A percentile compares a stretch with the other conserved stretches of the same genome.
phyloP scores from a whole-genome alignment of 2,113 vertebrate species.

The Dryoscopus gambensis region DNA sequence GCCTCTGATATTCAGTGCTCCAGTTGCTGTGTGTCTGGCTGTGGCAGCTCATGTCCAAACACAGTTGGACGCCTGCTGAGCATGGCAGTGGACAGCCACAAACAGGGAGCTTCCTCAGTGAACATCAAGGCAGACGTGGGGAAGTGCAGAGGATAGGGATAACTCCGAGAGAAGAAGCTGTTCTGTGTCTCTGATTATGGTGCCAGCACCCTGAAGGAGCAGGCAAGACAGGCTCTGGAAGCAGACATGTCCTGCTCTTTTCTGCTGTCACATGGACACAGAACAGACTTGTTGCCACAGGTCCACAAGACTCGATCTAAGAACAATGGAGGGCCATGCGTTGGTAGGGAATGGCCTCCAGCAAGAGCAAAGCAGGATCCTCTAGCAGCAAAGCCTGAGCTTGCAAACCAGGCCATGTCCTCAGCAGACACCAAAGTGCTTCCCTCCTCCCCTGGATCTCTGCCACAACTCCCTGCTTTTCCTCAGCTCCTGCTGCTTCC shows the following conservation, averaged over 20 bases:
- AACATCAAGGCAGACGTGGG: no score
- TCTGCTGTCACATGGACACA: background rate
- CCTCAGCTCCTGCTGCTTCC: no score
- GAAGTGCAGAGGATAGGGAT: background rate
- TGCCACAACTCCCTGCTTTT: no score
- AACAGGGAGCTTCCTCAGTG: no score
- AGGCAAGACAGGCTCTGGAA: background rate
- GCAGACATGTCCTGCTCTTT: background rate
- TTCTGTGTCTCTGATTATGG: background rate
- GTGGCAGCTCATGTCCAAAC: no score
- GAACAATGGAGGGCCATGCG: background rate
- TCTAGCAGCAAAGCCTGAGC: background rate
- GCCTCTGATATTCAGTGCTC: no score
- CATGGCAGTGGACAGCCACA: no score
- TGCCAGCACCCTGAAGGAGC: background rate
- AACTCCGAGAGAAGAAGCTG: background rate
- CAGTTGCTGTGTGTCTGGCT: no score
- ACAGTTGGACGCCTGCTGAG: no score
- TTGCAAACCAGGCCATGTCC: accelerated
- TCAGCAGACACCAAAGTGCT: background rate
- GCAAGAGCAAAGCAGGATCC: background rate
- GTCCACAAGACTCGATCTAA: no score
- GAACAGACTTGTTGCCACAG: background rate
- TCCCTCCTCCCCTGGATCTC: background rate
- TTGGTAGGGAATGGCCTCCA: background rate